phyloP scores from a whole-genome alignment of 2,888 invertebrate species.

The Nipponacmea schrenckii region DNA sequence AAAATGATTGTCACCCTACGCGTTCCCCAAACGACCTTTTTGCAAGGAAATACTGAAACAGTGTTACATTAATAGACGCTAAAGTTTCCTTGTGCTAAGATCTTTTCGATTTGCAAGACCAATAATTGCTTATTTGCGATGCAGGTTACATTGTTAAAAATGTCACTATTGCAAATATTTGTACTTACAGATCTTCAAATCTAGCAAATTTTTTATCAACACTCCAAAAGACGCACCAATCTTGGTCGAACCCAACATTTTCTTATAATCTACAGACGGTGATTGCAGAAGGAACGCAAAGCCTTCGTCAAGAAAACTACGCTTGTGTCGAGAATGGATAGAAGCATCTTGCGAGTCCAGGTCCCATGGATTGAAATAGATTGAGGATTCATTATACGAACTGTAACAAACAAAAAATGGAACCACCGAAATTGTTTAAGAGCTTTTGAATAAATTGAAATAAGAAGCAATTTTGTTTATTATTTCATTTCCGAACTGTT shows the following conservation, averaged over 20 bases:
- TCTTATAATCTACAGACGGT: constrained; percentile 49
- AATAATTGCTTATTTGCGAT: neutral
- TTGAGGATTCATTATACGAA: neutral
- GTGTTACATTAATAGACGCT: too few species aligned
- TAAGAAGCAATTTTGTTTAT: too few species aligned
- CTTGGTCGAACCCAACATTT: constrained; percentile 39
- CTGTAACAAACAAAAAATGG: neutral
- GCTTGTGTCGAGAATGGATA: constrained; percentile 16
- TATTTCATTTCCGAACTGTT: too few species aligned
- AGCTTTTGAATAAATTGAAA: too few species aligned
- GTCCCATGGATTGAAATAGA: constrained; percentile 7
- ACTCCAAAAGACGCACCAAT: constrained; percentile 52
- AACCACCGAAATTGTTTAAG: too few species aligned
- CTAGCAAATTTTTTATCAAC: constrained; percentile 44
- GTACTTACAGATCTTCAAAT: constrained; percentile 40
- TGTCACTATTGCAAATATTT: too few species aligned
- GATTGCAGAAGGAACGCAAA: constrained; percentile 38
- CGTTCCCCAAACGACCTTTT: too few species aligned
- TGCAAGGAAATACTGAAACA: too few species aligned
- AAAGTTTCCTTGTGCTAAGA: too few species aligned
- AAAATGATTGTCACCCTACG: too few species aligned
- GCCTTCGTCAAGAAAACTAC: constrained; percentile 12
- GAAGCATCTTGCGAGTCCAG: neutral
- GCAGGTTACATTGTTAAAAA: neutral
- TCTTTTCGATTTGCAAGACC: too few species aligned